Evolutionary conservation across 2,797 vertebrate species (phyloP).

Genomic region (Scolopax bukidnonensis): DNA sequence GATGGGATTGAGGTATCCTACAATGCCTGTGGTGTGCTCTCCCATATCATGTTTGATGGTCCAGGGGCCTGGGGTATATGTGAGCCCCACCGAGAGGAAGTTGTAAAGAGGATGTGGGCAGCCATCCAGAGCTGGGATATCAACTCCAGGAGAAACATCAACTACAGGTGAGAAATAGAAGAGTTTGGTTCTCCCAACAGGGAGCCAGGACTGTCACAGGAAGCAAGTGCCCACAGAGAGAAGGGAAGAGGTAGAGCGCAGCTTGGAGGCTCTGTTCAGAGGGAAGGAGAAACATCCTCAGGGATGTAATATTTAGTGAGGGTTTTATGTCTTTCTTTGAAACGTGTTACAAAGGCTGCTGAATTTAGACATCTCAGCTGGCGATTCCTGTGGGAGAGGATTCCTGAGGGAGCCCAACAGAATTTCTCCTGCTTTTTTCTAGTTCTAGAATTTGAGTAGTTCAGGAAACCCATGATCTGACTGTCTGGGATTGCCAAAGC

Average conservation of each 20-base stretch:
- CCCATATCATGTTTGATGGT: constrained; percentile 98
- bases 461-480: neutral
- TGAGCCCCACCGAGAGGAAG: constrained; percentile 85
- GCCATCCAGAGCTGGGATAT: constrained; percentile 98
- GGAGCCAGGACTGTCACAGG: neutral
- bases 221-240: neutral
- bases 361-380: neutral
- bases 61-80: constrained; percentile 90
- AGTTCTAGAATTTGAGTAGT: neutral
- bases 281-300: neutral
- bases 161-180: constrained; percentile 86
- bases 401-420: neutral
- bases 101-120: constrained; percentile 95
- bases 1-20: constrained; percentile 99
- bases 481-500: neutral
- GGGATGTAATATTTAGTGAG: neutral
- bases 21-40: constrained; percentile 96
- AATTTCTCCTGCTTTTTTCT: neutral
- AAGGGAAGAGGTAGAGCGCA: neutral
- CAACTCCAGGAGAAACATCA: constrained; percentile 95
- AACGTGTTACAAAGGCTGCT: neutral
- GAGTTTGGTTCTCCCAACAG: neutral
- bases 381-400: neutral
- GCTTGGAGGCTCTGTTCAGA: neutral
- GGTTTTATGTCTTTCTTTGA: neutral